Evolutionary conservation across 2,888 invertebrate genomes (phyloP), one percentile per base, ranked within the genome.

Genomic region (Macaria notata): DNA sequence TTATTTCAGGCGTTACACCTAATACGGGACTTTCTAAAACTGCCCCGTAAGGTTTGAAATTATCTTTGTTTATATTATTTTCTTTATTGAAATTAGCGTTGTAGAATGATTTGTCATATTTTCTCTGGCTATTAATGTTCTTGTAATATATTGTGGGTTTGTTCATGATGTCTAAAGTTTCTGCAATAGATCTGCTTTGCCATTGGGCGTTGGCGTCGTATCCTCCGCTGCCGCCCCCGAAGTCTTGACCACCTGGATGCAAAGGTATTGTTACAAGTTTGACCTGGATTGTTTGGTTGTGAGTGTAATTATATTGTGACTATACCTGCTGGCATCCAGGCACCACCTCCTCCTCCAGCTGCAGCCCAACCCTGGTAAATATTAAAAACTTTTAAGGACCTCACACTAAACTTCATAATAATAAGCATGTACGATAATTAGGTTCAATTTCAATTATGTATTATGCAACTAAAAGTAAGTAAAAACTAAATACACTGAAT

Each of bases 301-400:
- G 30, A n/a, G 30, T 29, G 48, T 42, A 54, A 53, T 75, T 75
- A 81, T 69, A 86, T 68, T 68, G 81, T 81, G 59, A 84, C 76
- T 71, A 85, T 87, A 89, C 88, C 88, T 88, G 88, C 88, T 62
- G 92, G 88, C 76, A 92, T 89, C 78, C 92, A 91, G 3, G 82
- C 80, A 0, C 92, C 88, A 0, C 92, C 89, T 1, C 87, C 84
- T 0, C 85, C 88, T 0, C 91, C 88, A 41, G 86, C 81, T 0
- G 91, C 82, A 8, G 87, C 81, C 77, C 89, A 93, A 3, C 92
- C 89, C 81, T 66, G 56, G 42, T 59, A 74, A 77, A 63, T 78
- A 30, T 47, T 36, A n/a, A 36, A 9, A 19, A 39, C 19, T 19
- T 19, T 19, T 19, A 19, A 19, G 19, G 19, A 19, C 19, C 2